Conservation (phyloP, 2,113 vertebrate genomes). For the Pterocles gutturalis region DNA sequence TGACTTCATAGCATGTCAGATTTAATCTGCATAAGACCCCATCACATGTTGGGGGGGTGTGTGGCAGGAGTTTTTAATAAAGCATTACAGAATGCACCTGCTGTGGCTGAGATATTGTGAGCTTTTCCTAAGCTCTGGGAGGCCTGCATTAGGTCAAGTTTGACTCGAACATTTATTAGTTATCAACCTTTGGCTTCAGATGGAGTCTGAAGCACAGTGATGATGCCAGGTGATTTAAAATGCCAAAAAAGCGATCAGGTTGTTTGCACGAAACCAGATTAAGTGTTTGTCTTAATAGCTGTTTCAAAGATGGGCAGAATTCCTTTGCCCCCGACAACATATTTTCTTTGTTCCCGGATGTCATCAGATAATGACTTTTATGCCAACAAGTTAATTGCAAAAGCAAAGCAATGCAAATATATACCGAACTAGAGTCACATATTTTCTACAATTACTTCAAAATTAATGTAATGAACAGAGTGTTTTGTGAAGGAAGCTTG, state of each 20-base stretch:
- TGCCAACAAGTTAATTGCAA: constrained; percentile 80
- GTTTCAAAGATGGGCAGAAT: constrained; percentile 20
- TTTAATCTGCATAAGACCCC: constrained; percentile 67
- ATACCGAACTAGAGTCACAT: constrained; percentile 7
- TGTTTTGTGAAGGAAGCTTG: constrained; percentile 19
- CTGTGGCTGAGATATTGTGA: constrained; percentile 62
- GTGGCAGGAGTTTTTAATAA: constrained; percentile 75
- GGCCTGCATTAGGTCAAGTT: constrained; percentile 37
- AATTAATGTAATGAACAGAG: constrained; percentile 54
- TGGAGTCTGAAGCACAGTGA: constrained; percentile 26
- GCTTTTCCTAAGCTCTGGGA: constrained; percentile 50
- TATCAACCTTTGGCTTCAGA: neutral
- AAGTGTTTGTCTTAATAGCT: constrained; percentile 68
- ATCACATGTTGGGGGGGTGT: constrained; percentile 12
- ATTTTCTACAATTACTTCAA: constrained; percentile 54
- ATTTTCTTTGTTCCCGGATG: constrained; percentile 59
- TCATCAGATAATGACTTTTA: constrained; percentile 69
- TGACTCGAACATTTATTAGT: constrained; percentile 65
- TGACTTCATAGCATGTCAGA: constrained; percentile 60
- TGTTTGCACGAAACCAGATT: constrained; percentile 41
- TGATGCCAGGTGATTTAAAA: constrained; percentile 42
- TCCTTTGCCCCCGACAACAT: constrained; percentile 56
- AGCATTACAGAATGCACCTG: constrained; percentile 67
- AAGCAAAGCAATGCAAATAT: constrained; percentile 67
- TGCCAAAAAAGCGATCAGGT: constrained; percentile 54